A percentile compares a stretch with the other conserved stretches of the same genome.
Conservation (phyloP, 2,888 invertebrate species). For the Diarsia brunnea region DNA sequence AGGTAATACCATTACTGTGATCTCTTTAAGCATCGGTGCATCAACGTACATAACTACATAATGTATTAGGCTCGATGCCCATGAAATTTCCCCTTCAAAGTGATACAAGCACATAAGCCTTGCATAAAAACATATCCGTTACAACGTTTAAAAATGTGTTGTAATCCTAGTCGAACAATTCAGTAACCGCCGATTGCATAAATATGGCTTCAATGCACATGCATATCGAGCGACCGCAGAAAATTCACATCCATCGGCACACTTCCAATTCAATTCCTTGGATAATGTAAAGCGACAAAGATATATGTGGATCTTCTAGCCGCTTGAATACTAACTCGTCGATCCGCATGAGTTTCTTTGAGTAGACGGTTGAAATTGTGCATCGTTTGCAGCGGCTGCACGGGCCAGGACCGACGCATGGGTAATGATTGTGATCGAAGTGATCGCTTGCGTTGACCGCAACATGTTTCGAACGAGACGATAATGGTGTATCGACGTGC, state of each 20-base stretch:
- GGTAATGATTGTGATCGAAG: slow-evolving; percentile 86
- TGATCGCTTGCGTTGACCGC: slow-evolving; percentile 85
- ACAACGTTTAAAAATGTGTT: slow-evolving; percentile 72
- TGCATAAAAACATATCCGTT: slow-evolving; percentile 61
- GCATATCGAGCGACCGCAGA: slow-evolving; percentile 84
- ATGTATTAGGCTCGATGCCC: neutral
- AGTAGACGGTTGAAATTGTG: slow-evolving; percentile 76
- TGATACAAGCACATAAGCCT: slow-evolving; percentile 28
- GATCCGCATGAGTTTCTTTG: slow-evolving; percentile 66
- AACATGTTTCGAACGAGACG: slow-evolving; percentile 88
- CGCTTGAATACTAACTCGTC: slow-evolving; percentile 77
- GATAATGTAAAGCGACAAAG: slow-evolving; percentile 85
- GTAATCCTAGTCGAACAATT: slow-evolving; percentile 82
- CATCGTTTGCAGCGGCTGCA: slow-evolving; percentile 79
- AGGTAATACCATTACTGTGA: neutral
- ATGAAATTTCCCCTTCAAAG: slow-evolving; percentile 28
- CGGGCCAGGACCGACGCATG: slow-evolving; percentile 75
- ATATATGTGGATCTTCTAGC: slow-evolving; percentile 78
- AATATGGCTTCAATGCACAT: slow-evolving; percentile 85
- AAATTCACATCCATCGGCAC: slow-evolving; percentile 83
- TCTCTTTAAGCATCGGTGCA: neutral
- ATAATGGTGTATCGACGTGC: slow-evolving; percentile 82
- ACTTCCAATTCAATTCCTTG: slow-evolving; percentile 83
- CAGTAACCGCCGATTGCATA: slow-evolving; percentile 85
- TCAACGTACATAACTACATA: neutral